Percentiles rank a stretch among this genome's conserved stretches.
phyloP scores from a whole-genome alignment of 2,113 vertebrate species.

The Amazona vittata region DNA sequence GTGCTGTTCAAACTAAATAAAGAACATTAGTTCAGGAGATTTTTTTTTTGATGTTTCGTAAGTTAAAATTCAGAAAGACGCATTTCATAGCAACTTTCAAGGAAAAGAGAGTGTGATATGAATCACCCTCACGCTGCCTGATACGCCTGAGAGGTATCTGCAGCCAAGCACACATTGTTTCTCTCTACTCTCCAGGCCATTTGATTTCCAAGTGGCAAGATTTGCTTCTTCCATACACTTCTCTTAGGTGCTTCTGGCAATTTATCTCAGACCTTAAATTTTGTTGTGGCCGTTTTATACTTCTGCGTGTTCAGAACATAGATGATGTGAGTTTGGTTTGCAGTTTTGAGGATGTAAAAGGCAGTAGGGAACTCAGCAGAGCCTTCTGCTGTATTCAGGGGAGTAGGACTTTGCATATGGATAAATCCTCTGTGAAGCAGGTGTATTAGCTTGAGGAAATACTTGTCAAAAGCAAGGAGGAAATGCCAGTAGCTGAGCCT shows the following conservation, averaged over 20 bases:
- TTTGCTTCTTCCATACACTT: background rate
- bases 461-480: background rate
- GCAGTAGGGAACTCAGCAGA: background rate
- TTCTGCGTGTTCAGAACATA: background rate
- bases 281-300: background rate
- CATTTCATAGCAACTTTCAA: background rate
- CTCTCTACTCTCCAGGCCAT: background rate
- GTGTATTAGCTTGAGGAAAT: background rate
- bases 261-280: background rate
- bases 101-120: background rate
- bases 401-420: background rate
- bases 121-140: background rate
- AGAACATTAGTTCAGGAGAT: background rate
- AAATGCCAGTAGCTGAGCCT: background rate
- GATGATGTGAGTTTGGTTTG: background rate
- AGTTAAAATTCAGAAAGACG: background rate
- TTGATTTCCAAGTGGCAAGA: background rate
- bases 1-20: background rate
- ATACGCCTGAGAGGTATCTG: background rate
- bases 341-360: background rate
- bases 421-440: background rate
- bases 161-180: accelerated
- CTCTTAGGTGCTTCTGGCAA: background rate
- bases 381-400: background rate
- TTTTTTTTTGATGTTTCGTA: background rate